A percentile compares a stretch with the other conserved stretches of the same genome.
Evolutionary conservation across 1,140 invertebrate genomes (phyloP).

Genomic region (Halesus radiatus): DNA sequence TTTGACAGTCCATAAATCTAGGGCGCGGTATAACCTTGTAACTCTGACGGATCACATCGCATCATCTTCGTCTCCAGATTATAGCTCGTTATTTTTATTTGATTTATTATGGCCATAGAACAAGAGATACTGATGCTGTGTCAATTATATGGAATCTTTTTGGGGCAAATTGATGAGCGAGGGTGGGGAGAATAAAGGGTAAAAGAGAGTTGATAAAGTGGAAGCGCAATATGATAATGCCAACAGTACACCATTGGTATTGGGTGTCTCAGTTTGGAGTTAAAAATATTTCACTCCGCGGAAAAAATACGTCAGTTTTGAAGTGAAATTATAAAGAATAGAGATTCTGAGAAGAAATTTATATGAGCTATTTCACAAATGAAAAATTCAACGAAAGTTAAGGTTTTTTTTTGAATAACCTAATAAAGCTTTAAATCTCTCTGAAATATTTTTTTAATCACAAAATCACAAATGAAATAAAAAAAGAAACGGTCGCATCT

Average conservation of each 20-base stretch:
- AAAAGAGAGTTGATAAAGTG: neutral
- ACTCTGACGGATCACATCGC: neutral
- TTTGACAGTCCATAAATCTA: too few relatives aligned
- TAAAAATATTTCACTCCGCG: neutral
- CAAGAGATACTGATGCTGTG: neutral
- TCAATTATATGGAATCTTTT: neutral
- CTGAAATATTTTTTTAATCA: too few relatives aligned
- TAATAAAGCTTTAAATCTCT: too few relatives aligned
- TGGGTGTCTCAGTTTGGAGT: neutral
- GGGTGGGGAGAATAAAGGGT: neutral
- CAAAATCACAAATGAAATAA: too few relatives aligned
- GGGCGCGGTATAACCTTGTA: neutral
- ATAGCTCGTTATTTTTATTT: constrained; percentile 10
- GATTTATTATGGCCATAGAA: constrained; percentile 12
- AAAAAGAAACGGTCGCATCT: too few relatives aligned
- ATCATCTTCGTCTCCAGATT: neutral
- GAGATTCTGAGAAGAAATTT: too few relatives aligned
- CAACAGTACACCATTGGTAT: neutral
- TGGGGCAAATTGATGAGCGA: neutral
- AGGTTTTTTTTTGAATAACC: too few relatives aligned
- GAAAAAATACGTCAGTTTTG: too few relatives aligned
- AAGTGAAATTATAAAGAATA: too few relatives aligned
- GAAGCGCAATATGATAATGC: neutral
- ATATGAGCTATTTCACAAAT: too few relatives aligned
- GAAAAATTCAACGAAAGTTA: too few relatives aligned